Evolutionary conservation across 2,113 vertebrate genomes (phyloP).

Genomic region (Hystrix brachyura): DNA sequence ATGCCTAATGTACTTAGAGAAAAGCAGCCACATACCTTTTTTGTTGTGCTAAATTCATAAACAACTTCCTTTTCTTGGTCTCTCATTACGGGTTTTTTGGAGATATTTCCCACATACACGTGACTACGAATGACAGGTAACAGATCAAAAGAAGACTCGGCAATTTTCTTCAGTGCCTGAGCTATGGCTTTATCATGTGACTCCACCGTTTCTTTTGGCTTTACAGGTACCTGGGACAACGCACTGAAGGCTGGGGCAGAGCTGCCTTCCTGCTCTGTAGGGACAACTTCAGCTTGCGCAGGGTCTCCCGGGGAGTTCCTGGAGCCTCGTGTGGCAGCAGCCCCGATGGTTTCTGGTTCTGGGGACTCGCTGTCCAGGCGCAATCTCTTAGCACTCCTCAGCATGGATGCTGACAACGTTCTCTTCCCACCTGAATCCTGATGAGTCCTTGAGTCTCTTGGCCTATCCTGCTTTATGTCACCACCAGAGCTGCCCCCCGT

Average conservation of each 20-base stretch:
- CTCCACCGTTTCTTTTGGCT: constrained; percentile 63
- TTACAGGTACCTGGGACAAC: neutral
- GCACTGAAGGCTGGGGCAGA: neutral
- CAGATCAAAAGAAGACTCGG: constrained; percentile 92
- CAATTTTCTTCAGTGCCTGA: constrained; percentile 89
- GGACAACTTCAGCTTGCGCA: neutral
- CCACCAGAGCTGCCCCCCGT: constrained; percentile 84
- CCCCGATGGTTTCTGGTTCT: neutral
- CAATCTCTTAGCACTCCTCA: constrained; percentile 91
- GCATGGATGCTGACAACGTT: constrained; percentile 20
- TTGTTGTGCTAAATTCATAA: constrained; percentile 89
- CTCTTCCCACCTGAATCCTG: constrained; percentile 86
- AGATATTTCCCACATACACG: constrained; percentile 90
- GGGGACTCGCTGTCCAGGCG: constrained; percentile 89
- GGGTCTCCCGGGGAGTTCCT: neutral
- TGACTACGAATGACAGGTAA: constrained; percentile 95
- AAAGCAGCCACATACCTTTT: constrained; percentile 87
- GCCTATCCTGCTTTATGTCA: constrained; percentile 66
- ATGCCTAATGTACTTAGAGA: fast-evolving
- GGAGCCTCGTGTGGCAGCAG: neutral
- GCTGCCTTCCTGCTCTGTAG: constrained; percentile 18
- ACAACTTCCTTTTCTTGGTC: constrained; percentile 96
- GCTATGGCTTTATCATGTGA: constrained; percentile 75
- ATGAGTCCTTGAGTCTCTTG: constrained; percentile 47
- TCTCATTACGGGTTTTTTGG: constrained; percentile 93